Evolutionary conservation across 2,797 vertebrate species (phyloP).

Genomic region (Scomberomorus guttatus): DNA sequence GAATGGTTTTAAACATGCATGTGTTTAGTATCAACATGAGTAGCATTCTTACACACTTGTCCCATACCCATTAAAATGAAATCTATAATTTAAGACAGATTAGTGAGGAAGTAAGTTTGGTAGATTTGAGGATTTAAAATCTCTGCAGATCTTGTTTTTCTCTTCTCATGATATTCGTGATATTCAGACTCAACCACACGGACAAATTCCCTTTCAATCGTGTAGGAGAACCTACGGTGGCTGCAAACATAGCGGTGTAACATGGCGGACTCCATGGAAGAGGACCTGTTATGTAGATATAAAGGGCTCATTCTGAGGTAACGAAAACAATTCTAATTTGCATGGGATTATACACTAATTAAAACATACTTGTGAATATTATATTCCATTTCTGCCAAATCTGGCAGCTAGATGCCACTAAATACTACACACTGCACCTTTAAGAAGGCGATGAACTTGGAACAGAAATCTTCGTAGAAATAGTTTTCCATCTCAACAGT

Average conservation of each 20-base stretch:
- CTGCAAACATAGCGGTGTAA: too few species aligned
- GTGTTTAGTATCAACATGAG: neutral
- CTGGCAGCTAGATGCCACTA: too few species aligned
- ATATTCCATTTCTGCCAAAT: too few species aligned
- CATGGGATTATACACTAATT: too few species aligned
- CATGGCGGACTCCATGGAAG: too few species aligned
- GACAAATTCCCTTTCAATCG: too few species aligned
- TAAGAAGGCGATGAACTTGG: neutral
- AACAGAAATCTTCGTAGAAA: neutral
- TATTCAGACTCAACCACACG: neutral
- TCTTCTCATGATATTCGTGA: neutral
- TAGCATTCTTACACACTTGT: neutral
- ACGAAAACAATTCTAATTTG: too few species aligned
- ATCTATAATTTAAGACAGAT: neutral
- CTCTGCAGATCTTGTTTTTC: neutral
- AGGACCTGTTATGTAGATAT: too few species aligned
- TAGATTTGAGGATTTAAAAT: neutral
- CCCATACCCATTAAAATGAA: neutral
- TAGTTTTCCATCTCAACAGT: neutral
- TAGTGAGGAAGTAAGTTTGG: neutral
- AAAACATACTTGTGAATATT: too few species aligned
- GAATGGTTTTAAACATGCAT: neutral
- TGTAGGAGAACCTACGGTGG: too few species aligned
- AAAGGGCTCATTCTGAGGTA: too few species aligned
- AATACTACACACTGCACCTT: too few species aligned